Percentiles rank a stretch among this genome's conserved stretches.
These are phyloP conservation scores for Hydroisotoma schaefferi DNA, from an alignment of 2,888 invertebrate species.

Conservation along the genomic window DNA sequence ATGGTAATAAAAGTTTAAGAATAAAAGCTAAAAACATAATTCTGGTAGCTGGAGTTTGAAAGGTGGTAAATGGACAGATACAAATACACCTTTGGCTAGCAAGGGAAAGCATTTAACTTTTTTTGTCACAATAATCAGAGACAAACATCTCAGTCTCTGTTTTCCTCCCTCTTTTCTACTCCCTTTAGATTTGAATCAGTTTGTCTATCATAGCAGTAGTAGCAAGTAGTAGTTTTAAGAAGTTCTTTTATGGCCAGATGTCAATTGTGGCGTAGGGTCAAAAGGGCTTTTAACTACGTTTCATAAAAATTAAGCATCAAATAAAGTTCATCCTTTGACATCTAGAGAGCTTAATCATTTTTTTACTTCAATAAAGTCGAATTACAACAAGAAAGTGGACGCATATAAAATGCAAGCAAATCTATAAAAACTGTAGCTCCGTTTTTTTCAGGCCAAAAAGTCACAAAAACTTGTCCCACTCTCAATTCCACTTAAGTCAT, in stretches of 20 bases:
- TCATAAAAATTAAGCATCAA: not conserved
- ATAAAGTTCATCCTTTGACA: not conserved
- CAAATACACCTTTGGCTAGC: not conserved
- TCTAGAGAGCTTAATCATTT: not conserved
- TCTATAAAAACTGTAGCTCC: too few relatives aligned
- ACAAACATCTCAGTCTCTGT: conserved; percentile 15
- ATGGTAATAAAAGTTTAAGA: not conserved
- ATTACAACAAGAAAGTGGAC: too few relatives aligned
- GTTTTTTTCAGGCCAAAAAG: too few relatives aligned
- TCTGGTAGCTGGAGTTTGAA: conserved; percentile 10
- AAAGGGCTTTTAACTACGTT: not conserved
- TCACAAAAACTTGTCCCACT: too few relatives aligned
- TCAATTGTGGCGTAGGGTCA: not conserved
- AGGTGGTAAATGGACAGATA: conserved; percentile 12
- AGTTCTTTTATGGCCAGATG: not conserved
- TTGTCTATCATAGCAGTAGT: too few relatives aligned
- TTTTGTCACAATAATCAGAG: conserved; percentile 17
- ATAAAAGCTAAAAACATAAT: not conserved
- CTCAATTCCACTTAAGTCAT: too few relatives aligned
- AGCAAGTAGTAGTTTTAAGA: not conserved
- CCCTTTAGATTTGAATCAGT: too few relatives aligned
- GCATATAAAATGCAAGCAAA: too few relatives aligned
- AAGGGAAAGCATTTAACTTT: not conserved
- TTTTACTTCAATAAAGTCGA: not conserved
- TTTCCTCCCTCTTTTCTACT: too few relatives aligned